phyloP scores from a whole-genome alignment of 2,888 invertebrate genomes.

The Apamea monoglypha region DNA sequence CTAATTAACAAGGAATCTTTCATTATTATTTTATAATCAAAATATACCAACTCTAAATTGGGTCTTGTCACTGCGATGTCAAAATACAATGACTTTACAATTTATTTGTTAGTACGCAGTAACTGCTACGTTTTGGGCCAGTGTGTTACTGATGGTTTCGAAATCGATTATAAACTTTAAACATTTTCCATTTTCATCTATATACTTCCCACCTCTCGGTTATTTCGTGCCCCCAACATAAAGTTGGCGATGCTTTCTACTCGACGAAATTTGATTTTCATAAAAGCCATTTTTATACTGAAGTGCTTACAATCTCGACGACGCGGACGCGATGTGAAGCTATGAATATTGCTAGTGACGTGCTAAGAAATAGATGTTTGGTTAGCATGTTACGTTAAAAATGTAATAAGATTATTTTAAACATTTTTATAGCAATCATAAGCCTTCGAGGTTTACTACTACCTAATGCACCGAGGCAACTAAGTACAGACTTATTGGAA shows the following conservation, averaged over 20 bases:
- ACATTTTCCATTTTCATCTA: conserved; percentile 33
- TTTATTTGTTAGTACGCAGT: neutral
- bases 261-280: conserved; percentile 70
- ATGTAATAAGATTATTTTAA: neutral
- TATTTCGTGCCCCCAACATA: conserved; percentile 31
- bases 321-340: conserved; percentile 24
- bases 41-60: neutral
- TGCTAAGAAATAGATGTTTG: conserved; percentile 18
- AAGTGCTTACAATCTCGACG: conserved; percentile 53
- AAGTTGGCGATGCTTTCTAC: conserved; percentile 53
- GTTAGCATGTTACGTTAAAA: neutral
- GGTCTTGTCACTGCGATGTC: conserved; percentile 22
- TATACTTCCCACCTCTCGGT: neutral
- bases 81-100: conserved; percentile 16
- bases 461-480: neutral
- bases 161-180: conserved; percentile 13
- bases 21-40: neutral
- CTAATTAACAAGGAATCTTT: neutral
- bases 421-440: neutral
- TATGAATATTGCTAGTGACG: conserved; percentile 35
- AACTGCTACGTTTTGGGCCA: conserved; percentile 16
- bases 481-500: neutral
- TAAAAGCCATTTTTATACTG: conserved; percentile 64
- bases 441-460: neutral
- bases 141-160: conserved; percentile 18